phyloP scores from a whole-genome alignment of 2,888 invertebrate genomes.

The Ichneumon xanthorius region DNA sequence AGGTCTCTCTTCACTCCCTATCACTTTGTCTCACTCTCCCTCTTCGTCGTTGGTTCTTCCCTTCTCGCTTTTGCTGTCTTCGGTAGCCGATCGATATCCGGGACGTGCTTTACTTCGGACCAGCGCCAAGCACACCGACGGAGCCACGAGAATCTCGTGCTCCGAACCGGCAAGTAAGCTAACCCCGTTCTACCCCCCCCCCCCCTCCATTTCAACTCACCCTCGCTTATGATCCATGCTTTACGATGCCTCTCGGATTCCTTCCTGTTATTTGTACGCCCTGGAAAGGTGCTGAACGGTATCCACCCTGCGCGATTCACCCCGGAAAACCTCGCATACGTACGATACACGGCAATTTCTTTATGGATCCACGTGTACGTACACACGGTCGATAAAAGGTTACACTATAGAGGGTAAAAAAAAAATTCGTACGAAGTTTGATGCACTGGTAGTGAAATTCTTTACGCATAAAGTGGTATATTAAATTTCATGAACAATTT shows the following conservation, averaged over 20 bases:
- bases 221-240: conserved; percentile 54
- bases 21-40: conserved; percentile 47
- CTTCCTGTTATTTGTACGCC: conserved; percentile 67
- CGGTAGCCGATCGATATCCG: conserved; percentile 60
- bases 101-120: conserved; percentile 52
- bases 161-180: conserved; percentile 53
- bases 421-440: too few relatives aligned
- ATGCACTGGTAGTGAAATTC: too few relatives aligned
- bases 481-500: too few relatives aligned
- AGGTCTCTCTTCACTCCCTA: conserved; percentile 47
- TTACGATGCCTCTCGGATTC: conserved; percentile 64
- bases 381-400: conserved; percentile 5
- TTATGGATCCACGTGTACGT: not conserved
- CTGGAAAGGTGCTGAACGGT: conserved; percentile 63
- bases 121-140: not conserved
- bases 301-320: conserved; percentile 57
- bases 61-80: conserved; percentile 56
- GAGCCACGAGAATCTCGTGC: conserved; percentile 26
- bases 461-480: too few relatives aligned
- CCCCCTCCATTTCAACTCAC: conserved; percentile 58
- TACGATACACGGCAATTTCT: conserved; percentile 10
- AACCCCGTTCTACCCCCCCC: conserved; percentile 44
- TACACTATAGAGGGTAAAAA: not conserved
- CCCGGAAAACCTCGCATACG: conserved; percentile 27
- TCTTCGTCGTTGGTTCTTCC: conserved; percentile 49